These are phyloP conservation scores for Griposia aprilina DNA, from an alignment of 2,888 invertebrate species.

Conservation along the genomic window DNA sequence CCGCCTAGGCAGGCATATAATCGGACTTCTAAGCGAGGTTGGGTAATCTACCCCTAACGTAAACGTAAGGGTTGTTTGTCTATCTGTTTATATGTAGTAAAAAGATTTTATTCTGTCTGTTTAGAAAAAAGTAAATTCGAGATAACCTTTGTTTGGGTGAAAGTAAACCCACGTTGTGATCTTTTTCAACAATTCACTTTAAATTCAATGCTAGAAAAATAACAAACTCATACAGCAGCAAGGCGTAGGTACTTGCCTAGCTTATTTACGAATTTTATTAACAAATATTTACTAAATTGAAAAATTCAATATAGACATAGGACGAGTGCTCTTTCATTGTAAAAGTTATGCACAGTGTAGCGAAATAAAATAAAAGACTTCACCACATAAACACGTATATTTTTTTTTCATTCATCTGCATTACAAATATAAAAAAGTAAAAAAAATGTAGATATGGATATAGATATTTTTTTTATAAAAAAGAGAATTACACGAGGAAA, in stretches of 20 bases:
- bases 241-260: not conserved
- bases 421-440: too few species aligned
- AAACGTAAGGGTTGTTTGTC: constrained; percentile 31
- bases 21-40: constrained; percentile 32
- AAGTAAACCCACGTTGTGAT: constrained; percentile 1
- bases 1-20: constrained; percentile 18
- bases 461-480: too few species aligned
- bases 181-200: constrained; percentile 20
- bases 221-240: constrained; percentile 8
- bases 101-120: constrained; percentile 11
- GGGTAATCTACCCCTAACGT: constrained; percentile 27
- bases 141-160: not conserved
- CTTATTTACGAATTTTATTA: not conserved
- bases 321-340: not conserved
- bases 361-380: too few species aligned
- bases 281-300: constrained; percentile 29
- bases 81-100: constrained; percentile 23
- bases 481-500: too few species aligned
- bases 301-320: constrained; percentile 15
- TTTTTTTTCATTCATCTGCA: too few species aligned
- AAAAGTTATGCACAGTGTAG: not conserved
- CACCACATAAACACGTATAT: too few species aligned
- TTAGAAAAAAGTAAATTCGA: not conserved
- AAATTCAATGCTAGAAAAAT: constrained; percentile 33
- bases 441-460: too few species aligned